Evolutionary conservation across 1,140 invertebrate species (phyloP), one percentile per base, ranked within the genome.

Genomic region (Tetramorium alpestre): DNA sequence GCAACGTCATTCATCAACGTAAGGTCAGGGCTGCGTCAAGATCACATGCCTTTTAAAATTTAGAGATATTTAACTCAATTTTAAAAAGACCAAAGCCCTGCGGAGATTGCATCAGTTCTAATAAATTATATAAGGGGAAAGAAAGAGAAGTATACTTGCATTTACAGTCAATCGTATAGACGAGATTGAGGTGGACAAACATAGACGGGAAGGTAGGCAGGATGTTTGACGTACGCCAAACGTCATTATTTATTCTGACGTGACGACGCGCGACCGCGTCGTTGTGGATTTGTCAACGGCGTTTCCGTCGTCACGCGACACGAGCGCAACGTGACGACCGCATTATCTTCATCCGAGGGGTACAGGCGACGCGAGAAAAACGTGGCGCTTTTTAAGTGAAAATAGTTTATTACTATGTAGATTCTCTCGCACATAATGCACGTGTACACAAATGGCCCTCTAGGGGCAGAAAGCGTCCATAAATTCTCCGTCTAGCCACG

Each of bases 371-470:
- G 16, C 22, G 28, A 51, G 18, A 58, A n/a, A 82, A 60, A 49
- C 8, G 58, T n/a, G 28, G 3, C 44, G 22, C 7, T 64, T 49
- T 62, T 69, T 76, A 75, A 70, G 10, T 82, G 81, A 88, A 90
- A 86, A 90, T 88, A 90, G 51, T 90, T 90, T 90, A 91, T 90
- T 89, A 82, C 51, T 81, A 10, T 33, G 18, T 22, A 85, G 38
- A 73, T 86, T 86, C 47, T 54, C 38, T 58, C 75, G 84, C 38
- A 7, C 51, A 18, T 62, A 58, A 76, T 25, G 49, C 49, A 56
- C 58, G 41, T 69, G 38, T 84, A 77, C 72, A 87, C 28, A 70
- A 89, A 70, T 81, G 54, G 62, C 54, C 49, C 51, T 62, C 77
- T 58, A 33, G 69, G 18, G 56, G 25, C 60, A 58, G 18, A 49